Evolutionary conservation across 2,888 invertebrate species (phyloP), one percentile per base, ranked within the genome.

Genomic region (Drosophila nigricruria): DNA sequence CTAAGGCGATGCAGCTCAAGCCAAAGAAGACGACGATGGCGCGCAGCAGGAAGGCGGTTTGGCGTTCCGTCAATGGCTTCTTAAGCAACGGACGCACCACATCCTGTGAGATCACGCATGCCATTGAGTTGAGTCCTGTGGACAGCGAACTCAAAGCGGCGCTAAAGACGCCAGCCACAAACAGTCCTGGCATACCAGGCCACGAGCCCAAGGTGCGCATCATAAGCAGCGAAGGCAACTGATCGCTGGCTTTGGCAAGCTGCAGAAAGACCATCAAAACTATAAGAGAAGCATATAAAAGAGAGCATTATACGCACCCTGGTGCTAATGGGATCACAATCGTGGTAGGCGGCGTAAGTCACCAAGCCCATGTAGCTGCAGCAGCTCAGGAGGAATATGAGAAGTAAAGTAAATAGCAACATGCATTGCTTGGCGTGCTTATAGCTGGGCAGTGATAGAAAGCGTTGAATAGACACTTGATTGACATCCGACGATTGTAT

Each of bases 101-200:
- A 90, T 97, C 97, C 93, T 96, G 96, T 38, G 96, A 94, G 45
- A 96, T 95, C 0, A 97, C 96, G 10, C 96, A 96, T 2, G 97
- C 95, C 95, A 97, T 95, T 0, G 96, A 96, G 88, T 97, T 97
- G 0, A 97, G 93, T 0, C 96, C 96, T 14, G 97, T 97, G 0
- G 97, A 97, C 91, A 97, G 94, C 0, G 96, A 96, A 91, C 96
- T 96, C 42, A 98, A 93, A 1, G 98, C 97, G 10, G 97, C 98
- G 92, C 97, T 97, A 89, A 98, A 98, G 30, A 98, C 96, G 6
- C 97, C 97, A 47, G 98, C 97, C 0, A 98, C 95, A 90, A 98
- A 98, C 0, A 98, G 93, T 36, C 98, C 98, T 0, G 97, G 96
- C 47, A 98, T 91, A 0, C 98, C 98, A 0, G 97, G 97, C 68